Conservation (phyloP, 2,888 invertebrate species). For the Luperina nickerlii region DNA sequence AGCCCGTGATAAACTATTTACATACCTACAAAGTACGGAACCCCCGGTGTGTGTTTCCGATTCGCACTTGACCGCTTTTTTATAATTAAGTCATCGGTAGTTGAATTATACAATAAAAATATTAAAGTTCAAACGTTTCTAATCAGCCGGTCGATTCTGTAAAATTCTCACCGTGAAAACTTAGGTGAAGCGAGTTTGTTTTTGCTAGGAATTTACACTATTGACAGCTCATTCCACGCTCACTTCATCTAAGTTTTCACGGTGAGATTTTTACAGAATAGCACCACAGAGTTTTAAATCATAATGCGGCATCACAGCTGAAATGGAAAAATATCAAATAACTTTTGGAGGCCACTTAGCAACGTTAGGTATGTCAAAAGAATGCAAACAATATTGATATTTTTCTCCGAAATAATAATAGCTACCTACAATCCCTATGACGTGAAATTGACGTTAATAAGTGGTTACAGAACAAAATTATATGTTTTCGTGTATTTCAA, state of each 20-base stretch:
- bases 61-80: not conserved
- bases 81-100: not conserved
- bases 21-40: no score
- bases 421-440: conserved; percentile 18
- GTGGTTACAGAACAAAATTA: conserved; percentile 37
- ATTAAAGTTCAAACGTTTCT: not conserved
- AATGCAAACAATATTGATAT: conserved; percentile 9
- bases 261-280: no score
- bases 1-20: no score
- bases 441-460: conserved; percentile 37
- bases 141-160: no score
- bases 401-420: conserved; percentile 10
- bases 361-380: not conserved
- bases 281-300: not conserved
- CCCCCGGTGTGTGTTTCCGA: no score
- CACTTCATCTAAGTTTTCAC: no score
- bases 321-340: not conserved
- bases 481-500: conserved; percentile 45
- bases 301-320: not conserved
- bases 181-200: no score
- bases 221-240: no score
- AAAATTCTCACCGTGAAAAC: no score
- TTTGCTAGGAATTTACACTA: no score
- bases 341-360: not conserved
- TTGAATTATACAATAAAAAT: not conserved